Percentiles rank a stretch among this genome's conserved stretches.
phyloP scores from a whole-genome alignment of 2,113 vertebrate genomes.

The Peucedramus taeniatus region DNA sequence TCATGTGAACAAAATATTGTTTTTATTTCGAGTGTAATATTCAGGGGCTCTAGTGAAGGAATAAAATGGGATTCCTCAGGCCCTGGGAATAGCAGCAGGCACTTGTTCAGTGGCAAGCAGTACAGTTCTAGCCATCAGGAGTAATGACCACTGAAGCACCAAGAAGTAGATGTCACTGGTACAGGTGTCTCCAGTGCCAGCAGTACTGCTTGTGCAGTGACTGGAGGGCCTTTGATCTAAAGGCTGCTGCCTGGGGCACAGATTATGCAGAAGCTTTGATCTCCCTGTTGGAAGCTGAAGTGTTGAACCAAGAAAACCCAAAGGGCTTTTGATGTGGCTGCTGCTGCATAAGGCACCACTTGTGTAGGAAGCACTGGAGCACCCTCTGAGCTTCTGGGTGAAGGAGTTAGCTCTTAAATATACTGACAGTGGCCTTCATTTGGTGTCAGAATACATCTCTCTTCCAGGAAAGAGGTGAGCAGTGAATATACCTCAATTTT shows the following conservation, averaged over 20 bases:
- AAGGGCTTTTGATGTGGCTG: conserved; percentile 35
- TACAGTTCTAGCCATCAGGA: not conserved
- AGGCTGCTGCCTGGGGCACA: conserved; percentile 14
- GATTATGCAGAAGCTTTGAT: conserved; percentile 54
- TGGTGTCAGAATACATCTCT: not conserved
- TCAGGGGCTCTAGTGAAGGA: not conserved
- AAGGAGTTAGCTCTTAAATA: not conserved
- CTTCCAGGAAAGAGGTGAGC: not conserved
- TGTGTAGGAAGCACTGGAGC: not conserved
- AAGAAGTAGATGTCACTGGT: not conserved
- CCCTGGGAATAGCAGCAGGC: not conserved
- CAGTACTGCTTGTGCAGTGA: not conserved
- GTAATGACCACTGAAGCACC: not conserved
- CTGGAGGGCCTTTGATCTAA: conserved; percentile 21
- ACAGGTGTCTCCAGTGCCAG: not conserved
- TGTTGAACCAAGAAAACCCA: conserved; percentile 5
- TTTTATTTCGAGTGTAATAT: not conserved
- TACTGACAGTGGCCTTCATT: not conserved
- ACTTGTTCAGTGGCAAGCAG: not conserved
- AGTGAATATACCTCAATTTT: not conserved
- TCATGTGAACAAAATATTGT: not conserved
- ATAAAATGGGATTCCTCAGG: not conserved
- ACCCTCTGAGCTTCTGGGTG: not conserved
- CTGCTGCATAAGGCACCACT: not conserved
- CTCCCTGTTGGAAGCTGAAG: conserved; percentile 29